Base-by-base conservation (phyloP, 2,797 vertebrate species). In the Buceros bicornis region DNA sequence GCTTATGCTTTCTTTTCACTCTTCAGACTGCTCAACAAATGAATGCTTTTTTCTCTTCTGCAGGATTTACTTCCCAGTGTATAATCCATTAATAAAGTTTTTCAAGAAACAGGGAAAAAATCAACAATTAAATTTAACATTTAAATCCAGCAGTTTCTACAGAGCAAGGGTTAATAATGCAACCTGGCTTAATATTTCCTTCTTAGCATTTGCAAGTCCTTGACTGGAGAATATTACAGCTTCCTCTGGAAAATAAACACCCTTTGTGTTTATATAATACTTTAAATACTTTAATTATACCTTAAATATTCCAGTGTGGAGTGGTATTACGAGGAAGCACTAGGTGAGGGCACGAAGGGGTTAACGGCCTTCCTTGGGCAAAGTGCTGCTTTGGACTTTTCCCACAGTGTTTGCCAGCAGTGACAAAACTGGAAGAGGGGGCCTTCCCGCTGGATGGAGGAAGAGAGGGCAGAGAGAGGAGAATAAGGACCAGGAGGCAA, bases 21-120 rank as follows among this genome's bases (percentile, higher is more conserved):
- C 82, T 94, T 91, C 62, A 92, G 37, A 83, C 70, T 80, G 47
- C 72, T 94, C 56, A 95, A 58, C 43, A 57, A 97, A 89, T 67
- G 6, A 26, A 53, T 64, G 19, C 1, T 45, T 82, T 78, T 90
- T 82, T 78, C 48, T 80, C 51, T 92, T 76, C 43, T 77, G 69
- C 54, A 87, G 43, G 73, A 90, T 74, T 93, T 74, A 53, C 35
- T 53, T 92, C 40, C 15, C 29, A 47, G 25, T 58, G 17, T 57
- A 48, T 77, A 78, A 57, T 28, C 48, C 24, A 53, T 28, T 82
- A 65, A 61, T 47, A 51, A 60, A 57, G 8, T 11, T 72, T 93
- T 96, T 77, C 31, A 54, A 74, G 56, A 96, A 96, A 65, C 13
- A 74, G 69, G 7, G 50, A 87, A 53, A 53, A 15, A 69, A 26